These are phyloP conservation scores for Tangara arthus DNA, from an alignment of 2,797 vertebrate species.

Conservation along the genomic window DNA sequence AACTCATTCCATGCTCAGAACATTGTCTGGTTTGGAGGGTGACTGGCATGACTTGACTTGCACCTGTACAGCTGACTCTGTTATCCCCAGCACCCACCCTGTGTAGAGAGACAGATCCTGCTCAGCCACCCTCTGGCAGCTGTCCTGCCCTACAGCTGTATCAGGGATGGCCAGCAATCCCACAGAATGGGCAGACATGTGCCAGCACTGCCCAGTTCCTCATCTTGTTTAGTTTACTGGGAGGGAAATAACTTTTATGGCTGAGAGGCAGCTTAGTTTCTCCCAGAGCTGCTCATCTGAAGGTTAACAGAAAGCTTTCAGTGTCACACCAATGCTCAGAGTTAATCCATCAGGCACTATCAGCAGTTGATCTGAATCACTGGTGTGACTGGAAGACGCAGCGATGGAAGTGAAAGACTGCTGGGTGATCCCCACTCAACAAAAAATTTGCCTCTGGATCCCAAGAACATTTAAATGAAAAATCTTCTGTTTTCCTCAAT, in stretches of 20 bases:
- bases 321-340: background rate
- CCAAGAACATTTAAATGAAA: background rate
- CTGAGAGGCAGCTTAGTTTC: background rate
- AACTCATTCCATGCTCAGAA: background rate
- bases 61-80: background rate
- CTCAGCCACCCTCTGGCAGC: background rate
- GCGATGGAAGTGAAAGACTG: background rate
- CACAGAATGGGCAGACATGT: fast-evolving
- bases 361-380: background rate
- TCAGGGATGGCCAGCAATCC: background rate
- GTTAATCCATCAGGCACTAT: background rate
- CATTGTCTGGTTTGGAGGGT: background rate
- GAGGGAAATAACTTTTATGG: background rate
- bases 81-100: background rate
- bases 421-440: background rate
- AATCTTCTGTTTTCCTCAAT: background rate
- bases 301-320: background rate
- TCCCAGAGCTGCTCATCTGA: background rate
- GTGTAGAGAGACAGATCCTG: background rate
- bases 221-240: background rate
- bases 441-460: background rate
- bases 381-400: background rate
- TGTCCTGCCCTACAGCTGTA: background rate
- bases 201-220: background rate
- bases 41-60: background rate